Conservation (phyloP, 2,113 vertebrate species). For the Brienomyrus longianalis region DNA sequence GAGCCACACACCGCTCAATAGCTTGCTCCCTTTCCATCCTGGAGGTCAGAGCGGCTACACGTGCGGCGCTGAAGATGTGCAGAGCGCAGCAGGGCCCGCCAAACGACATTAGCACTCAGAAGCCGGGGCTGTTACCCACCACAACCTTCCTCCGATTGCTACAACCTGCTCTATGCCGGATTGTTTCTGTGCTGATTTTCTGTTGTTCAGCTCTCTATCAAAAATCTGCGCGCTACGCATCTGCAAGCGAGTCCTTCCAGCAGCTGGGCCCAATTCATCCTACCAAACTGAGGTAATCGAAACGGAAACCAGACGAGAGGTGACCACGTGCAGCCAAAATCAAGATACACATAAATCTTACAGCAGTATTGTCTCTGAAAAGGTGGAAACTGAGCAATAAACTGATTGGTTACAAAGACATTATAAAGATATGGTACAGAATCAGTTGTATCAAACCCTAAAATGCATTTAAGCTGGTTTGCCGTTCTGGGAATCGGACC, state of each 20-base stretch:
- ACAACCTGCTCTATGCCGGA: neutral
- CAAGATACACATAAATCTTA: neutral
- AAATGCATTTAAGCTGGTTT: neutral
- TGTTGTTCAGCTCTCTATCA: neutral
- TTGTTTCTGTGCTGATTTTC: neutral
- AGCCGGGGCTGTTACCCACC: neutral
- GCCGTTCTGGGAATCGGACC: neutral
- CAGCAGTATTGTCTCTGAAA: neutral
- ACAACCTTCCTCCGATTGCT: neutral
- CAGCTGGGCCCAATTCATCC: neutral
- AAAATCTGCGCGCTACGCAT: neutral
- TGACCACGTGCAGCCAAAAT: neutral
- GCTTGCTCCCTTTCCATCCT: neutral
- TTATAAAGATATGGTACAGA: neutral
- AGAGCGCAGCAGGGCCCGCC: neutral
- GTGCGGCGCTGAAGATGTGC: neutral
- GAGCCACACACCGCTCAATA: neutral
- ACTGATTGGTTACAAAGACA: neutral
- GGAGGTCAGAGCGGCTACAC: neutral
- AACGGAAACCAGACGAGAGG: neutral
- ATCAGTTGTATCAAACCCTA: neutral
- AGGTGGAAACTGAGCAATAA: neutral
- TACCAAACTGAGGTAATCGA: neutral
- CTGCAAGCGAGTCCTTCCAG: neutral
- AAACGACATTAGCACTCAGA: neutral